phyloP scores from a whole-genome alignment of 2,113 vertebrate genomes.

The Onychostoma macrolepis region DNA sequence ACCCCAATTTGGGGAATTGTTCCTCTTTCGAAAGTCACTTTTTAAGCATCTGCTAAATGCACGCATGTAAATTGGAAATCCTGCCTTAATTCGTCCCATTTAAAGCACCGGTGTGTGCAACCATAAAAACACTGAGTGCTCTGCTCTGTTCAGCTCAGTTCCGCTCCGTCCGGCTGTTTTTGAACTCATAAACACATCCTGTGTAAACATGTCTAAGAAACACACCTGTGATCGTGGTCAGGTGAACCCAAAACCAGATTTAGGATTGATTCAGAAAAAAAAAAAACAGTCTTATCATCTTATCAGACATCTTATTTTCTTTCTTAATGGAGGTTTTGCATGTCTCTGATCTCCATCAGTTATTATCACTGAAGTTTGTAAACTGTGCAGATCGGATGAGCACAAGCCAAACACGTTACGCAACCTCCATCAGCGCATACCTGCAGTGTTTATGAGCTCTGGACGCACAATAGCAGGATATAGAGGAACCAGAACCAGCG shows the following conservation, averaged over 20 bases:
- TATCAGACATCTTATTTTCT: too few relatives aligned
- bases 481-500: background rate
- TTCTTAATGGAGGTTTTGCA: background rate
- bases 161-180: background rate
- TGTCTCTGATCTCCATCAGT: background rate
- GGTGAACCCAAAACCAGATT: background rate
- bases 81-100: too few relatives aligned
- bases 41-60: too few relatives aligned
- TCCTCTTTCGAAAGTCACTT: too few relatives aligned
- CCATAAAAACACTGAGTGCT: too few relatives aligned
- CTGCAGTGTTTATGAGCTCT: background rate
- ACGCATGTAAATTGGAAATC: too few relatives aligned
- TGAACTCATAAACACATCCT: background rate
- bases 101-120: too few relatives aligned
- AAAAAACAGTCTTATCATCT: too few relatives aligned
- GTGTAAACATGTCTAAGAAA: background rate
- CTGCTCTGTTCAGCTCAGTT: too few relatives aligned
- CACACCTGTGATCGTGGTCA: background rate
- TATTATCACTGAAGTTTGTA: background rate
- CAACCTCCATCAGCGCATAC: background rate
- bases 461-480: conserved; percentile 17
- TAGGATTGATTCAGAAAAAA: background rate
- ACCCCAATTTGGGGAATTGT: background rate
- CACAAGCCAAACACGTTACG: background rate
- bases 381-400: background rate